Percentiles rank a stretch among this genome's conserved stretches.
Conservation (phyloP, 2,888 invertebrate genomes). For the Acheta domesticus region DNA sequence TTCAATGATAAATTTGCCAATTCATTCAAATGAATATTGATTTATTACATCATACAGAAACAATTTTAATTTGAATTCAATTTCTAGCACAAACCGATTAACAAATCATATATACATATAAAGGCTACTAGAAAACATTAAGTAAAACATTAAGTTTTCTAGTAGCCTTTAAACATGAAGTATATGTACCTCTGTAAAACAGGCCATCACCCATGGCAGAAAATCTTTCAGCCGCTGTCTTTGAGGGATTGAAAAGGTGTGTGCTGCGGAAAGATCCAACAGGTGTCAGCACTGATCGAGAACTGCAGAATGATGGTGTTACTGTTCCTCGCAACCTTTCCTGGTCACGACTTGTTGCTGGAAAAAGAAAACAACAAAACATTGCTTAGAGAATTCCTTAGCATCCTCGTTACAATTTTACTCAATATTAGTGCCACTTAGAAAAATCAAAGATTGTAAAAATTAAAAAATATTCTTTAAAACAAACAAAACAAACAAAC, state of each 20-base stretch:
- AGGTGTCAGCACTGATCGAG: constrained; percentile 38
- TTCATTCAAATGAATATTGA: no score
- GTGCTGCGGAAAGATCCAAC: constrained; percentile 36
- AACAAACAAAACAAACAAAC: no score
- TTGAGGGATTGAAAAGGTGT: constrained; percentile 34
- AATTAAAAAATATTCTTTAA: neutral
- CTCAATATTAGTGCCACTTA: no score
- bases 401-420: no score
- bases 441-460: neutral
- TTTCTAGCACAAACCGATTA: no score
- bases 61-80: no score
- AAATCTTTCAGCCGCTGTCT: constrained; percentile 33
- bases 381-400: neutral
- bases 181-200: constrained; percentile 47
- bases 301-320: constrained; percentile 40
- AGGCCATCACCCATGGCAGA: constrained; percentile 29
- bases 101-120: no score
- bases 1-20: no score
- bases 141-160: no score
- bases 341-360: neutral
- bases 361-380: neutral
- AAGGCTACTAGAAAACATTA: no score
- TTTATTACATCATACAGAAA: no score
- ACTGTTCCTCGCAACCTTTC: constrained; percentile 36
- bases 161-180: no score